Evolutionary conservation across 2,113 vertebrate species (phyloP).

Genomic region (Asarcornis scutulata): DNA sequence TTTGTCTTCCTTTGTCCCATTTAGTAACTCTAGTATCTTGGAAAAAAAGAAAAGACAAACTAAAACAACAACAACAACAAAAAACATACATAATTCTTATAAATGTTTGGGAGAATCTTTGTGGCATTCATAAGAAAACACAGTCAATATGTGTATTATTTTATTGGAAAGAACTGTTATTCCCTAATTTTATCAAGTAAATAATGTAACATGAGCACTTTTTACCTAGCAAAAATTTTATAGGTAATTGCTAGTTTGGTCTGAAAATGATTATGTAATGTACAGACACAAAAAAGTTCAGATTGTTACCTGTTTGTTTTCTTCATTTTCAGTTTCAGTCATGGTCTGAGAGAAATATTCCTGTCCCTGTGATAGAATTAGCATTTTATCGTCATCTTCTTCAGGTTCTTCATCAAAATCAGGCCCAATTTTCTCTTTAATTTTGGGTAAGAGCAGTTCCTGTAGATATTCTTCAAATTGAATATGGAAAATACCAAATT

Average conservation of each 20-base stretch:
- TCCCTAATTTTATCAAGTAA: neutral
- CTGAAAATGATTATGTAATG: neutral
- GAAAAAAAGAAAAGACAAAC: neutral
- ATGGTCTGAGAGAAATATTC: slow-evolving; percentile 9
- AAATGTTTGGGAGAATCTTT: neutral
- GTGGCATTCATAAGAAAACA: neutral
- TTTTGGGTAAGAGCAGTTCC: slow-evolving; percentile 87
- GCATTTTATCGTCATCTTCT: slow-evolving; percentile 69
- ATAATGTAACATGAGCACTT: neutral
- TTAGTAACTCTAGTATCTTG: neutral
- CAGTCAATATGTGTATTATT: neutral
- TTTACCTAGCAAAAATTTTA: neutral
- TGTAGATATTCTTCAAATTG: slow-evolving; percentile 91
- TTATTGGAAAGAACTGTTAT: neutral
- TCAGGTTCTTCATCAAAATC: slow-evolving; percentile 80
- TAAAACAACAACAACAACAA: neutral
- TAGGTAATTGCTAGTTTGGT: neutral
- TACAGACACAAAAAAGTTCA: neutral
- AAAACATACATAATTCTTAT: neutral
- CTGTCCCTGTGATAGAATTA: neutral
- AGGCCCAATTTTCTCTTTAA: slow-evolving; percentile 74
- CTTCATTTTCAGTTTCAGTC: slow-evolving; percentile 7
- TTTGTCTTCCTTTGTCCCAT: neutral
- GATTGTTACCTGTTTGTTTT: slow-evolving; percentile 51
- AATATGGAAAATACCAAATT: slow-evolving; percentile 90